A percentile compares a stretch with the other conserved stretches of the same genome.
phyloP scores from a whole-genome alignment of 2,113 vertebrate genomes.

The Apus apus region DNA sequence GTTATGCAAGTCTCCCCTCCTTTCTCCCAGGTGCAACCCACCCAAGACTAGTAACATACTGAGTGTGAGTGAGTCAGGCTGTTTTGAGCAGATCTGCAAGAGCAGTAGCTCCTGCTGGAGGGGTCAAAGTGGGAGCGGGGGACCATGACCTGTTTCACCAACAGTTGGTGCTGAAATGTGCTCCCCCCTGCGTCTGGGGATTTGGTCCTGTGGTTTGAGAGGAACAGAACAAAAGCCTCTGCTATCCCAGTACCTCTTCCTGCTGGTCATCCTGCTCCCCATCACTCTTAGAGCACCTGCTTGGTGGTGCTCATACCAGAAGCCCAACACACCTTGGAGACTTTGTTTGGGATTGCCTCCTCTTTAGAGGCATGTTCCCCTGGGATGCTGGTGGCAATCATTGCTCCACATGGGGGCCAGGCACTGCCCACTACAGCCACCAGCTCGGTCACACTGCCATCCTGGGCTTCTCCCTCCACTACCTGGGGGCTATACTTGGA shows the following conservation, averaged over 20 bases:
- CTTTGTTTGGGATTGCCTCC: background rate
- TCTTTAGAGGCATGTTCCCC: background rate
- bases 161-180: background rate
- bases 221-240: background rate
- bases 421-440: rapidly evolving
- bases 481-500: background rate
- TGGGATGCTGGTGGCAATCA: background rate
- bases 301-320: background rate
- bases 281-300: background rate
- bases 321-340: background rate
- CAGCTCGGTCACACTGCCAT: background rate
- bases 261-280: background rate
- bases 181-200: no score
- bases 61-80: background rate
- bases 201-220: background rate
- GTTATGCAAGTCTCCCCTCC: background rate
- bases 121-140: background rate
- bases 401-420: no score
- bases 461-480: no score
- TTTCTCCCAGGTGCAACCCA: background rate
- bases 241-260: background rate
- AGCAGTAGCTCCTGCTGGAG: background rate
- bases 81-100: background rate
- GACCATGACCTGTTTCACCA: background rate
- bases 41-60: background rate